phyloP scores from a whole-genome alignment of 2,888 invertebrate species.

The Nineta flava region DNA sequence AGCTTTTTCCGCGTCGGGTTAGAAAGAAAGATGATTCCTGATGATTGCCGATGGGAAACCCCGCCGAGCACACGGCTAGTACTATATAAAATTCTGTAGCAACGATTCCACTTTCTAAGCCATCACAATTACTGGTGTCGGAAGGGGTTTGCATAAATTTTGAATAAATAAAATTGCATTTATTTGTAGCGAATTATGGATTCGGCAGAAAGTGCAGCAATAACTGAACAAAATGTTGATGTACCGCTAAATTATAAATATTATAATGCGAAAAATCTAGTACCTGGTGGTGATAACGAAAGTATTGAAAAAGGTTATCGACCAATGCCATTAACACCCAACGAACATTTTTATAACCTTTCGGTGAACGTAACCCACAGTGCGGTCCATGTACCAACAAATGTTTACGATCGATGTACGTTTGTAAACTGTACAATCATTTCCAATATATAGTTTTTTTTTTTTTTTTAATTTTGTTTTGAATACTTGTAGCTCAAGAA shows the following conservation, averaged over 20 bases:
- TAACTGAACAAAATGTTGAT: conserved; percentile 37
- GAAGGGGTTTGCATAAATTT: too few relatives aligned
- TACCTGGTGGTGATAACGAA: conserved; percentile 26
- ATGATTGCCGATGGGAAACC: too few relatives aligned
- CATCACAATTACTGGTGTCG: too few relatives aligned
- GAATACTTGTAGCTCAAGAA: conserved; percentile 57
- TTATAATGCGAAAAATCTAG: conserved; percentile 55
- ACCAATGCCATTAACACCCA: conserved; percentile 7
- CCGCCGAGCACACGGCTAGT: neutral
- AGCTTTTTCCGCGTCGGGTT: too few relatives aligned
- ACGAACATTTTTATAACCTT: conserved; percentile 55
- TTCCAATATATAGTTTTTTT: conserved; percentile 14
- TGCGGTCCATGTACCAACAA: conserved; percentile 90
- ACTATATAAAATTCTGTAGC: neutral
- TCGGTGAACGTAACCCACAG: conserved; percentile 64
- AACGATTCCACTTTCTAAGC: too few relatives aligned
- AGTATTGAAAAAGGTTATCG: conserved; percentile 7
- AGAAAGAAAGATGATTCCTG: too few relatives aligned
- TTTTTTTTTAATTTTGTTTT: conserved; percentile 10
- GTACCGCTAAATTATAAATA: conserved; percentile 44
- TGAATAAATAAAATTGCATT: neutral
- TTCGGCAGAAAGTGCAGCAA: conserved; percentile 68
- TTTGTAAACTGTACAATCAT: conserved; percentile 13
- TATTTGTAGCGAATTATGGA: conserved; percentile 62
- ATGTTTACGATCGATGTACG: conserved; percentile 80